A percentile compares a stretch with the other conserved stretches of the same genome.
phyloP scores from a whole-genome alignment of 2,113 vertebrate species.

The Python bivittatus region DNA sequence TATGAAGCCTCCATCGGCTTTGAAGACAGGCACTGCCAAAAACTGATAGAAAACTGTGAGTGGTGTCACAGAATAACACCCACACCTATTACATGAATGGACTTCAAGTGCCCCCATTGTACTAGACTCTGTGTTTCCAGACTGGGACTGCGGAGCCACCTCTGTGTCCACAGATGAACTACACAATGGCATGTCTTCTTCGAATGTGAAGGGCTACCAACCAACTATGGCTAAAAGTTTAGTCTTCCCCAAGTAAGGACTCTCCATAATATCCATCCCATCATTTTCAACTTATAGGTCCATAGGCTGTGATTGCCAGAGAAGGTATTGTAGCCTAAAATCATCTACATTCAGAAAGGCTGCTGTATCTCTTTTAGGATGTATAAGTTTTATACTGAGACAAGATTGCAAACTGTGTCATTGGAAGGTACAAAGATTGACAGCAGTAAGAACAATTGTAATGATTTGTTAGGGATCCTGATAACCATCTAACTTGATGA shows the following conservation, averaged over 20 bases:
- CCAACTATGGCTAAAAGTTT: constrained; percentile 12
- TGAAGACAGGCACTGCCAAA: no score
- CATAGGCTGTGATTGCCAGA: background rate
- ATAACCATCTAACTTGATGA: constrained; percentile 6
- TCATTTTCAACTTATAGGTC: background rate
- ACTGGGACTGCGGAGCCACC: no score
- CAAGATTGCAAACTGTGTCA: background rate
- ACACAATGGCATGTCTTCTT: no score
- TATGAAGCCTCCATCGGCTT: no score
- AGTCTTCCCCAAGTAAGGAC: background rate
- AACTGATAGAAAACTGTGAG: no score
- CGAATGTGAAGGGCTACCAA: no score
- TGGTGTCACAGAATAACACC: no score
- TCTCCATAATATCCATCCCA: background rate
- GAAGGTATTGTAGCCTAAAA: background rate
- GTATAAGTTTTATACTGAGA: background rate
- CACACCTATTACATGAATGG: no score
- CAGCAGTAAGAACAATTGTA: background rate
- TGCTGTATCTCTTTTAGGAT: background rate
- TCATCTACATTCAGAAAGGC: background rate
- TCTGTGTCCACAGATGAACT: no score
- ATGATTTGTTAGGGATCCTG: background rate
- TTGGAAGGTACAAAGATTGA: background rate
- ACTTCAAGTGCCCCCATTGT: no score
- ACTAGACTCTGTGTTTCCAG: no score